These are phyloP conservation scores for Lissocephala sabroskyi DNA, from an alignment of 2,888 invertebrate genomes.

Conservation along the genomic window DNA sequence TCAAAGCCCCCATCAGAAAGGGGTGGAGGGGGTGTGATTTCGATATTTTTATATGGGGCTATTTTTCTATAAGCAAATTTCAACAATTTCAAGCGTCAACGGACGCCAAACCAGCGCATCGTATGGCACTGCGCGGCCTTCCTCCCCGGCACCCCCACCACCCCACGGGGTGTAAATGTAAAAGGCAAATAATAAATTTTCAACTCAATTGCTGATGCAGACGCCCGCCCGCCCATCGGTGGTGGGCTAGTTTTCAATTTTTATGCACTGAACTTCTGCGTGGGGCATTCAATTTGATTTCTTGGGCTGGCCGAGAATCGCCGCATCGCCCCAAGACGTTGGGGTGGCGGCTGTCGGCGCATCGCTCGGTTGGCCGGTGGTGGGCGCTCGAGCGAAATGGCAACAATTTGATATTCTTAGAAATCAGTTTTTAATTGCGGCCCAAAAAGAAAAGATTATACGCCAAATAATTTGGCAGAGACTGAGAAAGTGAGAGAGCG, in stretches of 20 bases:
- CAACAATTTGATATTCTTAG: slow-evolving; percentile 44
- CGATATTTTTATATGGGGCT: too few species aligned
- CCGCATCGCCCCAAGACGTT: too few species aligned
- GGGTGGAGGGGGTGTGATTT: too few species aligned
- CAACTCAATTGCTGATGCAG: slow-evolving; percentile 46
- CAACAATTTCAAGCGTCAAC: slow-evolving; percentile 58
- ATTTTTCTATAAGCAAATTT: slow-evolving; percentile 49
- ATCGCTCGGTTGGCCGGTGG: neutral
- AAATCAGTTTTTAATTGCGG: slow-evolving; percentile 60
- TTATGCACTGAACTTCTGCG: slow-evolving; percentile 5
- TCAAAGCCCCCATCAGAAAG: too few species aligned
- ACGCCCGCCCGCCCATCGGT: too few species aligned
- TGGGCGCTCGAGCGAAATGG: slow-evolving; percentile 12
- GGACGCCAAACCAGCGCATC: slow-evolving; percentile 41
- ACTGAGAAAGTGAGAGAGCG: too few species aligned
- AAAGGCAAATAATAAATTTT: slow-evolving; percentile 53
- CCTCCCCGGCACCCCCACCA: too few species aligned
- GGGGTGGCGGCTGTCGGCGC: too few species aligned
- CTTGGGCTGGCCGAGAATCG: neutral
- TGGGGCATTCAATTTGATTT: neutral
- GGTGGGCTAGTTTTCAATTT: too few species aligned
- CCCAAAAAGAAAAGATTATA: slow-evolving; percentile 69
- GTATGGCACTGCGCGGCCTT: slow-evolving; percentile 33
- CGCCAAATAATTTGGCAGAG: slow-evolving; percentile 68
- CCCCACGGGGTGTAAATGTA: neutral